Evolutionary conservation across 2,113 vertebrate species (phyloP).

Genomic region (Odontesthes bonariensis): DNA sequence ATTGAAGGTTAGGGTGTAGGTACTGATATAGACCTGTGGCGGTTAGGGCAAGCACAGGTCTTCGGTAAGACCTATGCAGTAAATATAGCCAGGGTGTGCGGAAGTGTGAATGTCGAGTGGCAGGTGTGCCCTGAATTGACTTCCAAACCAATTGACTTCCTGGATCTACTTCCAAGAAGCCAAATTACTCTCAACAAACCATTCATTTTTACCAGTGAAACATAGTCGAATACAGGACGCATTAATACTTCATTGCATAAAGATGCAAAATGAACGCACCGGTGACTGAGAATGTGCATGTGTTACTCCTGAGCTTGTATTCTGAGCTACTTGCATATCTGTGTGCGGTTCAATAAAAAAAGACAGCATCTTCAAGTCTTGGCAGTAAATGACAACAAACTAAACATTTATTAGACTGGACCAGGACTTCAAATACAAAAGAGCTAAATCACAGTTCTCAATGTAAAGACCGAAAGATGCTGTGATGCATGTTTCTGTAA

Average conservation of each 20-base stretch:
- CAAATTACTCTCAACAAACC: conserved; percentile 26
- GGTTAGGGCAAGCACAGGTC: not conserved
- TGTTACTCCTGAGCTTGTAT: conserved; percentile 3
- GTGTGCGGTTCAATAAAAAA: too few species aligned
- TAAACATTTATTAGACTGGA: conserved; percentile 24
- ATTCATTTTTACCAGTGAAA: conserved; percentile 7
- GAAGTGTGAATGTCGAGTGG: not conserved
- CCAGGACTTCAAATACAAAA: conserved; percentile 17
- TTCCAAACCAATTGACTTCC: not conserved
- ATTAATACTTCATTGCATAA: conserved; percentile 28
- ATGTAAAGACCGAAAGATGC: too few species aligned
- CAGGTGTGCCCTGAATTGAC: too few species aligned
- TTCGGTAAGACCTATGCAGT: not conserved
- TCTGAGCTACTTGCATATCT: too few species aligned
- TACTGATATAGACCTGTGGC: not conserved
- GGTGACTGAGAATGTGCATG: not conserved
- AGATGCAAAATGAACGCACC: conserved; percentile 14
- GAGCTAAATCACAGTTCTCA: conserved; percentile 5
- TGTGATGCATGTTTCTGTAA: not conserved
- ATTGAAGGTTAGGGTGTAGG: not conserved
- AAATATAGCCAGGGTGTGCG: not conserved
- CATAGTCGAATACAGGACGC: not conserved
- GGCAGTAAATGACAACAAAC: not conserved
- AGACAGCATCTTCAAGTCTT: too few species aligned
- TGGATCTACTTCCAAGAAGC: conserved; percentile 21